phyloP scores from a whole-genome alignment of 2,113 vertebrate species.

The Gila orcuttii region DNA sequence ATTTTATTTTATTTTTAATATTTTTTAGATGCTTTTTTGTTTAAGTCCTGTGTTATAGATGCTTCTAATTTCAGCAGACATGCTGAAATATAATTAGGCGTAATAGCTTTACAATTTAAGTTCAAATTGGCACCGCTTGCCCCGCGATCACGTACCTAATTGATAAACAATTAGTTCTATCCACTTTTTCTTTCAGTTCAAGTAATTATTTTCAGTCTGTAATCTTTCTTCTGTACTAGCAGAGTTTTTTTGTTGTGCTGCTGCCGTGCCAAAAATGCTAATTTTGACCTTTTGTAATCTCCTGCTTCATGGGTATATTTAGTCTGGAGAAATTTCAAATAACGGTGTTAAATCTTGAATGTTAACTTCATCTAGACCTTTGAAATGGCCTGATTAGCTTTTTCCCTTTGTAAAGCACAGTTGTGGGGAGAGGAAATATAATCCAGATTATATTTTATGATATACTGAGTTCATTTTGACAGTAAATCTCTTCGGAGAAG shows the following conservation, averaged over 20 bases:
- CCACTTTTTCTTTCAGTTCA: not conserved
- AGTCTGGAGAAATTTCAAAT: not conserved
- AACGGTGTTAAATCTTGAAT: slow-evolving; percentile 1
- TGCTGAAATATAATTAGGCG: not conserved
- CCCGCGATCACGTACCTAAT: not conserved
- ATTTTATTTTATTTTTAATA: no score
- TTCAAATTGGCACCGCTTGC: not conserved
- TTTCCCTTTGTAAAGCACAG: not conserved
- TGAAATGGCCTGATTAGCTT: not conserved
- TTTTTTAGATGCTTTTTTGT: no score
- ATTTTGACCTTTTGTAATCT: slow-evolving; percentile 23
- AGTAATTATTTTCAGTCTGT: not conserved
- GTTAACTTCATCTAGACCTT: slow-evolving; percentile 42
- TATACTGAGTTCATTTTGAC: not conserved
- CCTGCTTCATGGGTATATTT: slow-evolving; percentile 34
- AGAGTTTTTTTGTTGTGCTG: not conserved
- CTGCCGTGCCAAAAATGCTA: not conserved
- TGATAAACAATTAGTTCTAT: not conserved
- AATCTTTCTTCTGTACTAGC: not conserved
- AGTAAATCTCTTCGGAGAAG: not conserved
- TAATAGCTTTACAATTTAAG: no score
- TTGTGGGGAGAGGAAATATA: not conserved
- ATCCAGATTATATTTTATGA: slow-evolving; percentile 12
- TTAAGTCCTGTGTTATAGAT: not conserved
- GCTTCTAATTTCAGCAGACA: no score